Conservation (phyloP, 1,140 invertebrate genomes). For the Doryteuthis pealeii region DNA sequence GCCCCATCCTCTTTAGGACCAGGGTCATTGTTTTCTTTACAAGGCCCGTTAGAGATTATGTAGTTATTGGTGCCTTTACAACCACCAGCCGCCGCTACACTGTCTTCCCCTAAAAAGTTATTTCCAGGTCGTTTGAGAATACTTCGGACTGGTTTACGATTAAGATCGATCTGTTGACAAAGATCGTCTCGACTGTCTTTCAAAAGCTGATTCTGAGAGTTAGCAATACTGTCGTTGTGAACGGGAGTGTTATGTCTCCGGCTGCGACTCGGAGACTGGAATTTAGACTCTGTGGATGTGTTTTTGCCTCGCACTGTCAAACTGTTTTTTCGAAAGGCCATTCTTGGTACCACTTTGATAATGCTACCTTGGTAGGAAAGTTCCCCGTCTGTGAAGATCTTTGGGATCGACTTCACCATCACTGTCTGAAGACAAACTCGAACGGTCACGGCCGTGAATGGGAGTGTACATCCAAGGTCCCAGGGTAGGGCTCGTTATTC, state of each 20-base stretch:
- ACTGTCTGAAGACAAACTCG: constrained; percentile 16
- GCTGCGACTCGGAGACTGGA: not conserved
- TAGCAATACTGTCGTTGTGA: not conserved
- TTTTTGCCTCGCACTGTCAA: not conserved
- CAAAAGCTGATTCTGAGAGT: no score
- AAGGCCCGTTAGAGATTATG: constrained; percentile 20
- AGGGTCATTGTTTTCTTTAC: constrained; percentile 9
- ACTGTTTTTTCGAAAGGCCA: not conserved
- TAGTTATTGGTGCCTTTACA: constrained; percentile 11
- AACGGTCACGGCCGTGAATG: not conserved
- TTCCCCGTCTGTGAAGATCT: constrained; percentile 26
- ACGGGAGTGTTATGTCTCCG: not conserved
- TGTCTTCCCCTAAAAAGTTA: constrained; percentile 18
- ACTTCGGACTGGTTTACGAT: not conserved
- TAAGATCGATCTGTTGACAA: not conserved
- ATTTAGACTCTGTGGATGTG: not conserved
- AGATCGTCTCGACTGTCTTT: not conserved
- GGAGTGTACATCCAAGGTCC: not conserved
- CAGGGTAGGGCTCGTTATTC: constrained; percentile 65
- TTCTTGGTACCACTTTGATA: constrained; percentile 10
- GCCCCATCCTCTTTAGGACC: constrained; percentile 1
- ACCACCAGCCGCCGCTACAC: no score
- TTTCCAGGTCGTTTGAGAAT: constrained; percentile 25
- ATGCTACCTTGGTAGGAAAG: constrained; percentile 30
- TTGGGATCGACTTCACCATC: constrained; percentile 25